Evolutionary conservation across 2,888 invertebrate species (phyloP).

Genomic region (Nemurella pictetii): DNA sequence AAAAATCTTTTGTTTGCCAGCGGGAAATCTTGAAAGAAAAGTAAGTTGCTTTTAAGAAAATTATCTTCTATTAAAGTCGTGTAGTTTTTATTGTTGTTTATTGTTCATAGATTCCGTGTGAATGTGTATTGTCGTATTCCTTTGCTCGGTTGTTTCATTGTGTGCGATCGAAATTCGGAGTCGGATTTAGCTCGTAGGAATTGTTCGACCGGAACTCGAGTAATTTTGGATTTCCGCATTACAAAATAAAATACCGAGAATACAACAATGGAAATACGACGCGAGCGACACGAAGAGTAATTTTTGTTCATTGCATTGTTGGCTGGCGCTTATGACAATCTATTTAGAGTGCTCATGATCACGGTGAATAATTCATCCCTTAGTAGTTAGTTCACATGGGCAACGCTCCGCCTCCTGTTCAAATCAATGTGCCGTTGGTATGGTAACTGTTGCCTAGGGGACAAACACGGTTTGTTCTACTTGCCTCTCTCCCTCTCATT

Average conservation of each 20-base stretch:
- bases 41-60: not conserved
- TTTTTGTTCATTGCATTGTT: not conserved
- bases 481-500: constrained; percentile 24
- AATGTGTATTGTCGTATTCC: not conserved
- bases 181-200: not conserved
- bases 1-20: not conserved
- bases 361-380: constrained; percentile 8
- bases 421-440: constrained; percentile 54
- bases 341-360: constrained; percentile 10
- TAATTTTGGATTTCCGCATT: not conserved
- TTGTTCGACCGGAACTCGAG: not conserved
- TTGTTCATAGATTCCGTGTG: too few relatives aligned
- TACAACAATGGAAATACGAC: not conserved
- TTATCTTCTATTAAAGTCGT: not conserved
- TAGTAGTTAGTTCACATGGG: constrained; percentile 29
- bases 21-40: not conserved
- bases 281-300: not conserved
- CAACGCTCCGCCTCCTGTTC: constrained; percentile 33
- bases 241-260: not conserved
- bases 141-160: not conserved
- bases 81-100: not conserved
- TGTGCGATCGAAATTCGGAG: not conserved
- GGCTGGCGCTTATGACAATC: not conserved
- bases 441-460: constrained; percentile 45
- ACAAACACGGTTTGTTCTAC: constrained; percentile 38